Conservation (phyloP, 2,113 vertebrate species). For the Mesitornis unicolor region DNA sequence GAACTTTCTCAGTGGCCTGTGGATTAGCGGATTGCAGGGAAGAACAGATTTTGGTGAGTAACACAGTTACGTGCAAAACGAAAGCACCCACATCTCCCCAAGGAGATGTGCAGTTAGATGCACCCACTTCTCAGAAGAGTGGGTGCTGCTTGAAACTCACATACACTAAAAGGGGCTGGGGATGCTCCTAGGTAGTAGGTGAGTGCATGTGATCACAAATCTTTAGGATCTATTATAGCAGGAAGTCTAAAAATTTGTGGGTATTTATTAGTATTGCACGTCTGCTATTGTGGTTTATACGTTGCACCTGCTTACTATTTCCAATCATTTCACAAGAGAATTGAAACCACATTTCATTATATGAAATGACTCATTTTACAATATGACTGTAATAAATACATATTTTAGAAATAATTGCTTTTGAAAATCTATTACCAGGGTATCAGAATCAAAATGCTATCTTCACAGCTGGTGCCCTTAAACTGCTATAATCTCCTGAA, state of each 20-base stretch:
- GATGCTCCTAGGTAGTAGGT: accelerated
- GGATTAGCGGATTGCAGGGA: neutral
- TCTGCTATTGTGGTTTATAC: neutral
- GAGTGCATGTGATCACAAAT: neutral
- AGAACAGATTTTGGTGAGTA: neutral
- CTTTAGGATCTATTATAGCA: neutral
- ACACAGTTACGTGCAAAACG: neutral
- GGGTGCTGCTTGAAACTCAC: neutral
- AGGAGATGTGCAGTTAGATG: accelerated
- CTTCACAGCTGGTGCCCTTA: neutral
- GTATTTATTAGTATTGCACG: neutral
- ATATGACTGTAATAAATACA: neutral
- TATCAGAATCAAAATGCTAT: neutral
- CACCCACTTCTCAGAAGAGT: neutral
- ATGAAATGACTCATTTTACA: neutral
- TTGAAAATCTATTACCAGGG: neutral
- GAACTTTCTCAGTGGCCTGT: neutral
- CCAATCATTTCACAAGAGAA: neutral
- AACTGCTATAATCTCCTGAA: neutral
- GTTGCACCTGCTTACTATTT: neutral
- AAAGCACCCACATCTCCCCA: accelerated
- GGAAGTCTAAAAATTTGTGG: neutral
- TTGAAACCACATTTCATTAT: neutral
- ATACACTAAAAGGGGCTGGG: neutral
- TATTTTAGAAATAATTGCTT: neutral